Conservation (phyloP, 2,888 invertebrate genomes). For the Nephrocerus scutellatus region DNA sequence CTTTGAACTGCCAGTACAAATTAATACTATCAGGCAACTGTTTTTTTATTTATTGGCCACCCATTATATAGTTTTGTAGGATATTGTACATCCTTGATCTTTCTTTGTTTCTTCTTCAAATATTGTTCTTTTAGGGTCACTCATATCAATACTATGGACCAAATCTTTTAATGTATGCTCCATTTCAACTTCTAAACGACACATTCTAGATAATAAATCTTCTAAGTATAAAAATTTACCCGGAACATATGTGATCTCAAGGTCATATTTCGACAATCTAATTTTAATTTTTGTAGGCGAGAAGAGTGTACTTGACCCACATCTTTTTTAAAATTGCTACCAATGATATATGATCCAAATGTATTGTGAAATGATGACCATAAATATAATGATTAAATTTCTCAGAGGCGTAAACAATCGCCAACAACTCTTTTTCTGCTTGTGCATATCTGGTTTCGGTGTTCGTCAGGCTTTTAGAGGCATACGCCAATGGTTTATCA, state of each 20-base stretch:
- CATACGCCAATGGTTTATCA: constrained; percentile 20
- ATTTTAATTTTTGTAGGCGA: constrained; percentile 14
- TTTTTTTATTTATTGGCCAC: constrained; percentile 13
- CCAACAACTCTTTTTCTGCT: constrained; percentile 24
- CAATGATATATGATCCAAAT: constrained; percentile 16
- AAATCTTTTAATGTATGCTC: constrained; percentile 12
- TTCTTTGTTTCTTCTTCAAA: constrained; percentile 9
- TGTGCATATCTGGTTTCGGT: constrained; percentile 15
- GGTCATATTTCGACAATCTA: constrained; percentile 11
- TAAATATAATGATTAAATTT: constrained; percentile 21
- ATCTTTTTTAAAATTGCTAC: constrained; percentile 11
- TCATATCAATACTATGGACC: constrained; percentile 9
- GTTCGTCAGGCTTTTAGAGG: constrained; percentile 16
- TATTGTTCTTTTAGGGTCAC: constrained; percentile 11
- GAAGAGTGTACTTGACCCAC: constrained; percentile 4
- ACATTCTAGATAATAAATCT: constrained; percentile 16
- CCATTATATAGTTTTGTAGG: constrained; percentile 6
- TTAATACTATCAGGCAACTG: constrained; percentile 11
- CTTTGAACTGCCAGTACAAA: constrained; percentile 12
- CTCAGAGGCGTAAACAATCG: constrained; percentile 19
- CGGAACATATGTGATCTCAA: constrained; percentile 10
- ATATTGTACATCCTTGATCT: constrained; percentile 5
- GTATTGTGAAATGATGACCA: constrained; percentile 11
- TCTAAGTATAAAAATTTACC: constrained; percentile 15
- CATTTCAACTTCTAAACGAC: constrained; percentile 7